phyloP scores from a whole-genome alignment of 2,113 vertebrate species.

The Oreochromis tanganicae region DNA sequence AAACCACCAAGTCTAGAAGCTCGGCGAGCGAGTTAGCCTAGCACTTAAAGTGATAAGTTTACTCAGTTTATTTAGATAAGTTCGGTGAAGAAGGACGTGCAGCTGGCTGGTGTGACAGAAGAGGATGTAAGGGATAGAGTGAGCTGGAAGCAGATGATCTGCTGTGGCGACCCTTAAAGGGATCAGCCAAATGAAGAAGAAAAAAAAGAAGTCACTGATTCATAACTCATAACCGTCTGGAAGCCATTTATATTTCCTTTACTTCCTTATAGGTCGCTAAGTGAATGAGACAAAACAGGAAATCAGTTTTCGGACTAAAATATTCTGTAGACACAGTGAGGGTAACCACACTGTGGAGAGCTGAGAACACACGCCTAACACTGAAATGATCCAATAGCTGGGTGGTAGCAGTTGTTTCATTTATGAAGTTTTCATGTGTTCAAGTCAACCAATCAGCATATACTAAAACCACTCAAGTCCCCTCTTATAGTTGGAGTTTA shows the following conservation, averaged over 20 bases:
- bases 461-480: neutral
- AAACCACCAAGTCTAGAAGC: neutral
- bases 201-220: neutral
- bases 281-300: neutral
- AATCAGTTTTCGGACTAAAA: neutral
- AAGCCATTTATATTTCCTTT: neutral
- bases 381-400: neutral
- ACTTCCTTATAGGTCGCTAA: neutral
- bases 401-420: neutral
- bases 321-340: neutral
- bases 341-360: neutral
- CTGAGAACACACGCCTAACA: neutral
- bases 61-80: neutral
- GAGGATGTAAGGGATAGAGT: neutral
- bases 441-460: neutral
- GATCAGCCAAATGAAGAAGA: neutral
- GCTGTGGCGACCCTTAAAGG: neutral
- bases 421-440: neutral
- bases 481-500: neutral
- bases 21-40: accelerated
- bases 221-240: neutral
- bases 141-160: neutral
- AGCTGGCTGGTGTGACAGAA: neutral
- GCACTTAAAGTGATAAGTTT: neutral
- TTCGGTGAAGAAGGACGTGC: neutral